Conservation (phyloP, 2,888 invertebrate species). For the Erannis defoliaria region DNA sequence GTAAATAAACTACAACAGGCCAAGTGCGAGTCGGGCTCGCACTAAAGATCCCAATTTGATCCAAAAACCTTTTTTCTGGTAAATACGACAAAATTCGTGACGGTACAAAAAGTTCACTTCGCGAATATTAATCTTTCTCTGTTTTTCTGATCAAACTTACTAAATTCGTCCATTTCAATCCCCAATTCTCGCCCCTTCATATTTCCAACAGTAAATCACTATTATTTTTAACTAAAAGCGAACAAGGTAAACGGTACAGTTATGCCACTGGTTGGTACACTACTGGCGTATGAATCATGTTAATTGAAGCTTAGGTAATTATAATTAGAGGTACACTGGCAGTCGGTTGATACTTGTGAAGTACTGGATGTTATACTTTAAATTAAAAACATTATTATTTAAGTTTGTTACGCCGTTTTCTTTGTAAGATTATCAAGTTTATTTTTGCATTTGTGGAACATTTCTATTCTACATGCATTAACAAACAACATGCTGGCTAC, state of each 20-base stretch:
- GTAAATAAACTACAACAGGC: too few relatives aligned
- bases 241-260: constrained; percentile 23
- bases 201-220: constrained; percentile 1
- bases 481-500: too few relatives aligned
- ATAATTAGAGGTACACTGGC: background rate
- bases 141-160: constrained; percentile 20
- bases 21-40: too few relatives aligned
- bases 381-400: background rate
- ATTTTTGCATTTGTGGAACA: too few relatives aligned
- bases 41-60: too few relatives aligned
- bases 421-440: too few relatives aligned
- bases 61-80: too few relatives aligned
- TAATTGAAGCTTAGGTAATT: constrained; percentile 18
- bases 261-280: background rate
- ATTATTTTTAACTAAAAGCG: background rate
- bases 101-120: too few relatives aligned
- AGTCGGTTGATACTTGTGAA: background rate
- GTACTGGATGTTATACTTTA: background rate
- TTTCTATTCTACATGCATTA: too few relatives aligned
- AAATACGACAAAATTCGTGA: too few relatives aligned
- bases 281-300: constrained; percentile 31
- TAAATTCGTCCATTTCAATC: constrained; percentile 20
- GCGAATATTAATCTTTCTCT: too few relatives aligned
- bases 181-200: constrained; percentile 21
- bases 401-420: background rate